These are phyloP conservation scores for Odontomyia ornata DNA, from an alignment of 2,888 invertebrate genomes.

Conservation along the genomic window DNA sequence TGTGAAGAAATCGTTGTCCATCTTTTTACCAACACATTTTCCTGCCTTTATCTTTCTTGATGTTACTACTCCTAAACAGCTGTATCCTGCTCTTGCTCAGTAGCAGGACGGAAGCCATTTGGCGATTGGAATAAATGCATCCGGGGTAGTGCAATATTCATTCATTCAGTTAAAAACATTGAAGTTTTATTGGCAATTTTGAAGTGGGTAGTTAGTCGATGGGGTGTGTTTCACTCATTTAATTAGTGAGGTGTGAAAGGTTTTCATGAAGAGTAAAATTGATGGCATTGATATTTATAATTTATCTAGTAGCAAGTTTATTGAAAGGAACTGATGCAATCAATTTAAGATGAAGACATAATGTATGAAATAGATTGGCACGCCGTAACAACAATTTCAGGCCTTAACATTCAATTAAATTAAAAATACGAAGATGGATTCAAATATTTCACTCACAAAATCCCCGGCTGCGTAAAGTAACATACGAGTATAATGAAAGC, in stretches of 20 bases:
- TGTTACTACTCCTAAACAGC: neutral
- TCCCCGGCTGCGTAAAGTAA: no score
- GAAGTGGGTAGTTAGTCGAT: neutral
- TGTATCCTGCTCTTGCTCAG: neutral
- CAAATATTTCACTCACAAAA: no score
- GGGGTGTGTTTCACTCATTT: neutral
- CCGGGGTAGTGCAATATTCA: conserved; percentile 8
- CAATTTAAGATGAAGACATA: no score
- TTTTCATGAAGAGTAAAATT: neutral
- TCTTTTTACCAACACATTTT: neutral
- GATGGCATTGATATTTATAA: neutral
- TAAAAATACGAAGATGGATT: no score
- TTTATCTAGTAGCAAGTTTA: no score
- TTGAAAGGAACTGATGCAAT: no score
- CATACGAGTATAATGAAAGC: no score
- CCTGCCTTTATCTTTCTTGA: neutral
- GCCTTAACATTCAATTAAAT: no score
- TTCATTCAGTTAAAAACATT: neutral
- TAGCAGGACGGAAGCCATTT: conserved; percentile 2
- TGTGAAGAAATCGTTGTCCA: neutral
- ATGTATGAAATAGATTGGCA: no score
- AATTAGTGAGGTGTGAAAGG: neutral
- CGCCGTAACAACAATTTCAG: no score
- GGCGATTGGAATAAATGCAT: conserved; percentile 13
- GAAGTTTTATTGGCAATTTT: neutral